Base-by-base conservation (phyloP, 2,797 vertebrate species). In the Myripristis jacobus region DNA sequence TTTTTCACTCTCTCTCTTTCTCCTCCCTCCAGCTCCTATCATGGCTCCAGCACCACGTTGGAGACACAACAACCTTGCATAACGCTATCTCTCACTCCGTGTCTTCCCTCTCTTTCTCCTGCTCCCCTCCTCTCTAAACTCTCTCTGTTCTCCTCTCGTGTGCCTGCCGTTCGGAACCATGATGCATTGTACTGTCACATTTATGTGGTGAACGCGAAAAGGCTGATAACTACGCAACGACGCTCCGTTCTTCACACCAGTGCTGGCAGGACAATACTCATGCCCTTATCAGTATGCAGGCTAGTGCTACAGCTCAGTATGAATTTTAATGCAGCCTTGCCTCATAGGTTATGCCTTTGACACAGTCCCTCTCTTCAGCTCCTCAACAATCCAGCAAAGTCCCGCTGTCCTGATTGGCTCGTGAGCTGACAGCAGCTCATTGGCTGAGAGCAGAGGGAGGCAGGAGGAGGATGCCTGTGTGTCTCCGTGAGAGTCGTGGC, bases 241-340 rank as follows among this genome's bases (percentile, higher is more conserved):
- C 29, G 6, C 10, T 2, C 24, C 27, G n/a, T 62, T 55, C 24
- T 9, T 31, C 11, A 62, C 16, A 12, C 50, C 21, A 22, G 53
- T 67, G 60, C 76, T 82, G 48, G 74, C 76, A 80, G 83, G 75
- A 70, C 22, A 41, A 44, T 48, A 72, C 44, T 50, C 25, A 29
- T 44, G 12, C 18, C 19, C 65, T 72, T 61, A 88, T 90, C 86
- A 82, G 87, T 66, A 89, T 91, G 90, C 89, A 79, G 73, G 19
- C 66, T 6, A 68, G 47, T 19, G 66, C 82, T 66, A 64, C 60
- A 8, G 67, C 75, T 18, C 34, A 2, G 68, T 73, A 80, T 83
- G 80, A 88, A 90, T 91, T 88, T 88, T 79, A 89, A 92, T 90
- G 85, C 81, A 57, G 67, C 73, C 64, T 77, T 81, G 83, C 82